Conservation (phyloP, 1,140 invertebrate genomes). For the Bombus polaris region DNA sequence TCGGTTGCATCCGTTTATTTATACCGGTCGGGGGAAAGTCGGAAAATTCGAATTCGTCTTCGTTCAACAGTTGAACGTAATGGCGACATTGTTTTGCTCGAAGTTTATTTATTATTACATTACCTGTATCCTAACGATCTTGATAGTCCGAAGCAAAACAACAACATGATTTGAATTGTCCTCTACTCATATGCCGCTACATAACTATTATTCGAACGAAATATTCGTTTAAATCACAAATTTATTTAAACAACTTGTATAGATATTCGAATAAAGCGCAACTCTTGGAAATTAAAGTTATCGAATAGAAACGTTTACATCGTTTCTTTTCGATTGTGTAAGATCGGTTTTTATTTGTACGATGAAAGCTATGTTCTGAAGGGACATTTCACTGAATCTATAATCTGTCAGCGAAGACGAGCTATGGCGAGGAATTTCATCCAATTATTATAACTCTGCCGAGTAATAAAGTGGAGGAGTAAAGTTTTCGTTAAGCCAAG, state of each 20-base stretch:
- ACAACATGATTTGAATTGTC: too few relatives aligned
- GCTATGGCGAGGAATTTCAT: neutral
- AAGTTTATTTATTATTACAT: too few relatives aligned
- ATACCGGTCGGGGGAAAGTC: too few relatives aligned
- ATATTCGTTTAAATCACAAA: too few relatives aligned
- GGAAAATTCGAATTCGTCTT: too few relatives aligned
- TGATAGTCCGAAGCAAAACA: too few relatives aligned
- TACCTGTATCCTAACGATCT: too few relatives aligned
- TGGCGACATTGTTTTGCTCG: too few relatives aligned
- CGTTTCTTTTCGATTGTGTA: neutral
- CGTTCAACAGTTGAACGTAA: too few relatives aligned
- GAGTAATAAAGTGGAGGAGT: slow-evolving; percentile 23
- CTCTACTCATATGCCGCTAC: too few relatives aligned
- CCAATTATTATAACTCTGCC: slow-evolving; percentile 22
- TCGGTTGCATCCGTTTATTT: too few relatives aligned
- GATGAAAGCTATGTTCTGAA: neutral
- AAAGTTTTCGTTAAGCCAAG: slow-evolving; percentile 30
- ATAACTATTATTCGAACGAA: too few relatives aligned
- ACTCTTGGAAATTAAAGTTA: neutral
- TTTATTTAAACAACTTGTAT: neutral
- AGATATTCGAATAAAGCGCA: neutral
- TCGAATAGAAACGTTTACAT: neutral
- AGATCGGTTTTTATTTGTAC: slow-evolving; percentile 8
- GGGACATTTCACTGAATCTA: slow-evolving; percentile 25
- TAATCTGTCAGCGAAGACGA: slow-evolving; percentile 6